Evolutionary conservation across 2,888 invertebrate species (phyloP), one percentile per base, ranked within the genome.

Genomic region (Tanypteryx hageni): DNA sequence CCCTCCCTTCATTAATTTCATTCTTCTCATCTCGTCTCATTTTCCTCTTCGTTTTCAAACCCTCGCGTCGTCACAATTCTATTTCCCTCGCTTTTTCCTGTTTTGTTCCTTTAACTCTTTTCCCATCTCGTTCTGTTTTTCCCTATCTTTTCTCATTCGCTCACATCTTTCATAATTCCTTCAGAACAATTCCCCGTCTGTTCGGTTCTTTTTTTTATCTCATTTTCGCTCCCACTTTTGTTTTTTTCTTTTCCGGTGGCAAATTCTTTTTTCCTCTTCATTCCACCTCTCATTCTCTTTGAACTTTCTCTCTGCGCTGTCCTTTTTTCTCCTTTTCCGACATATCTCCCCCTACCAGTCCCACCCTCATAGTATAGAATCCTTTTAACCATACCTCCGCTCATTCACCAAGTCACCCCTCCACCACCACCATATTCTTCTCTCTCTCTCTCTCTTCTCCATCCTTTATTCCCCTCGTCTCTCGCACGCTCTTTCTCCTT

Each of bases 11-110:
- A 76, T 76, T 76, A 22, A 76, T 76, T 76, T 22, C 10, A 7
- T 76, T 27, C 76, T 76, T 27, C 76, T 11, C 76, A 14, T 76
- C 64, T 64, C 64, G 16, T 64, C 64, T 14, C 64, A n/a, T 64
- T 44, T 86, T 64, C 89, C n/a, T 64, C 64, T 64, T 89, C 27
- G 64, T 44, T 89, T 44, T 27, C 61, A 22, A n/a, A 16, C 27
- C 31, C 14, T 44, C 10, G 31, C 31, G 8, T 44, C 44, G 44
- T 44, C 44, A 44, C 44, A 44, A 83, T 83, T 11, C 56, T 83
- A 57, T 57, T 56, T n/a, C n/a, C n/a, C 56, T 57, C 83, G 9
- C 44, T 57, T 83, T 83, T 83, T 56, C 57, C 83, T 44, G 56
- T 57, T 57, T 83, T 57, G 10, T 83, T 83, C 83, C 83, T 57